Base-by-base conservation (phyloP, 1,140 invertebrate species). In the Drosophila sp. region DNA sequence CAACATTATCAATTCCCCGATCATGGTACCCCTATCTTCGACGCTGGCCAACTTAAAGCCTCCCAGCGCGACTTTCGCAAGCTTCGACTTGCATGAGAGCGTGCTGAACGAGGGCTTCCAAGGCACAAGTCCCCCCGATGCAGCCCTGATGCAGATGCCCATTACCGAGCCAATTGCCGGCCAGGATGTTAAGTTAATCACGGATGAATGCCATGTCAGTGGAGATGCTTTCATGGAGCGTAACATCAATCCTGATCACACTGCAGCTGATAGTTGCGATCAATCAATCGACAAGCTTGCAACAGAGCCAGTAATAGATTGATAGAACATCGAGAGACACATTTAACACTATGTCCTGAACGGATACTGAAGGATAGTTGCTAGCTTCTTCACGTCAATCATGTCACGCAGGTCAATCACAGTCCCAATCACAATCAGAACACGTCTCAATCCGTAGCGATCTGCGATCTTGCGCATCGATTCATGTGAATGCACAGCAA, bases 231-330 rank as follows among this genome's bases (percentile, higher is more conserved):
- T 38, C 32, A 51, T 32, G 5, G 16, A 45, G 27, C 18, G 0
- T 9, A 21, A n/a, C 7, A 34, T 56, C 16, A 54, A 46, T 65
- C 29, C 18, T 1, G 59, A 64, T 4, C 50, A 18, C 2, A 5
- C 3, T 5, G 27, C 25, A 48, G 21, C 7, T 48, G 45, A 25
- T 16, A 7, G 18, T 38, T 38, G 36, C 13, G 36, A 38, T 38
- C 21, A 34, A 13, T 53, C 36, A 13, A 18, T 18, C 9, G 14
- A 4, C 27, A 25, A 48, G 43, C 11, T 61, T 18, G 7, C 21
- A 36, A 32, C n/a, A 38, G n/a, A 48, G n/a, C n/a, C 6, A 7
- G 41, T 32, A 2, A 8, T 14, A 13, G 38, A 14, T n/a, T 43
- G 40, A 38, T 6, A 13, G 13, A 6, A 38, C 36, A 29, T 38